Evolutionary conservation across 2,113 vertebrate species (phyloP).

Genomic region (Balaeniceps rex): DNA sequence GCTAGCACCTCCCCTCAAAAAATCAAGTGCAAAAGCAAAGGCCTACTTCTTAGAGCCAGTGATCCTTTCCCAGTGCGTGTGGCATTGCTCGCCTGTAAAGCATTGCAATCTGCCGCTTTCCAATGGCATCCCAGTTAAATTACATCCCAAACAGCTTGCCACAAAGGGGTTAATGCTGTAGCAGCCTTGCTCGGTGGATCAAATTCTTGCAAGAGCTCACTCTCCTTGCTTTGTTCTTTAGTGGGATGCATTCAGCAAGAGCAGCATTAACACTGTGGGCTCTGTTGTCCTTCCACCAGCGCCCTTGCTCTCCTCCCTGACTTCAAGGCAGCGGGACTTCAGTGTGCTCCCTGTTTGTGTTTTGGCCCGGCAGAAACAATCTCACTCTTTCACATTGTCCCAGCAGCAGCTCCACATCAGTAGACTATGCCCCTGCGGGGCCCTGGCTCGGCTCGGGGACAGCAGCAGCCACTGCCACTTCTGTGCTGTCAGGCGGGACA

Average conservation of each 20-base stretch:
- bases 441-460: background rate
- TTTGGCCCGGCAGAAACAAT: background rate
- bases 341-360: background rate
- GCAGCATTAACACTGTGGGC: background rate
- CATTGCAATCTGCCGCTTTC: accelerated
- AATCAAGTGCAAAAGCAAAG: background rate
- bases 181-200: constrained; percentile 11
- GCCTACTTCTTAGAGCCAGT: background rate
- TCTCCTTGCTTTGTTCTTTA: constrained; percentile 57
- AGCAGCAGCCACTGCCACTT: background rate
- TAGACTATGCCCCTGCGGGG: background rate
- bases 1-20: background rate
- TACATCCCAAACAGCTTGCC: background rate
- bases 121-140: background rate
- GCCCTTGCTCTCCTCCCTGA: background rate
- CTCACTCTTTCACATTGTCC: background rate
- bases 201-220: constrained; percentile 25
- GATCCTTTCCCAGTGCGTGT: background rate
- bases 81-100: background rate
- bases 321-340: background rate
- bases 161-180: background rate
- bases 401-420: constrained; percentile 17
- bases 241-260: background rate
- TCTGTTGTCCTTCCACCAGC: background rate
- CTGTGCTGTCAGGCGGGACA: background rate